Base-by-base conservation (phyloP, 2,888 invertebrate species). In the Emmelina monodactyla region DNA sequence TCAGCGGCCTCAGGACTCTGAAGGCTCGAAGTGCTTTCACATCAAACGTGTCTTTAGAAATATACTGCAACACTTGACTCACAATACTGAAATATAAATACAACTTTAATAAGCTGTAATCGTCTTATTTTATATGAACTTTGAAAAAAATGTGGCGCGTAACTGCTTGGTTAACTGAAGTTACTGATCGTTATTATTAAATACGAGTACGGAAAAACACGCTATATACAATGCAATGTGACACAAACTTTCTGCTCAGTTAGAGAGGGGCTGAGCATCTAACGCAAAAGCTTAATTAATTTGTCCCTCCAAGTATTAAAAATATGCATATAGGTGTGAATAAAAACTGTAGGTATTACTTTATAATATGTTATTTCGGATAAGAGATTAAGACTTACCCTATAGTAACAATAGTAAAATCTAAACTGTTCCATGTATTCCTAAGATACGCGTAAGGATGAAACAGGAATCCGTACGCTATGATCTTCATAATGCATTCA, bases 401-500 rank as follows among this genome's bases (percentile, higher is more conserved):
- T 72, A 99, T 98, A 59, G 98, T 94, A 71, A 99, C 99, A 69
- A 99, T 99, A 63, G 97, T 92, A 81, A 94, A 94, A 84, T 94
- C 94, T 65, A 94, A 85, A 65, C 94, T 87, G 82, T 99, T 99
- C 99, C 99, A 99, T 53, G 97, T 97, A 83, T 97, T 98, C 60
- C 99, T 85, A 51, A 99, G 86, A 81, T 99, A 99, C 52, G 99
- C 97, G 59, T 97, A 97, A 46, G 88, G 86, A 82, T 99, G 99
- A 84, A 95, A 89, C 59, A 95, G 85, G 82, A 99, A 97, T 48
- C 99, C 99, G 78, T 96, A 95, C 43, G 99, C 99, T 55, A 99
- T 89, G 59, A 98, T 97, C 85, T 99, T 99, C 94, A 99, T 95
- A 58, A 97, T 86, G 80, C 97, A 97, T 83, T 99, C 99, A 45